These are phyloP conservation scores for Podarcis raffonei DNA, from an alignment of 2,113 vertebrate genomes.

Conservation along the genomic window DNA sequence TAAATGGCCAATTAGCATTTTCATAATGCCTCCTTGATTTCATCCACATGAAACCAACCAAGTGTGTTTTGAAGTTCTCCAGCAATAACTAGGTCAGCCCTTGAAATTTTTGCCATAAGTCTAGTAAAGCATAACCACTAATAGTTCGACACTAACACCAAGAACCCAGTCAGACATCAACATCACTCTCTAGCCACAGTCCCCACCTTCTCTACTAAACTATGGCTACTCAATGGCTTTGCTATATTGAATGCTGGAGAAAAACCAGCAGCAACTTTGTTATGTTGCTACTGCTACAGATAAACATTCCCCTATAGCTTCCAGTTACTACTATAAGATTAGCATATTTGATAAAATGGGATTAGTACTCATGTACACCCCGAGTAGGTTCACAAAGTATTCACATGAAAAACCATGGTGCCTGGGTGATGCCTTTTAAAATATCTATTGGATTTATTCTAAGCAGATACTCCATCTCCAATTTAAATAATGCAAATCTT, in stretches of 20 bases:
- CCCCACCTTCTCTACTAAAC: background rate
- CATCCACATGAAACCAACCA: background rate
- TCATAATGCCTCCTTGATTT: background rate
- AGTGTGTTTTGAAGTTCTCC: background rate
- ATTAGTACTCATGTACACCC: background rate
- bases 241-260: background rate
- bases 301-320: background rate
- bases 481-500: background rate
- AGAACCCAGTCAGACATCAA: background rate
- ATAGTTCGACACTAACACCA: too few relatives aligned
- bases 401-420: background rate
- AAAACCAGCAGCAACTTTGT: background rate
- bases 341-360: background rate
- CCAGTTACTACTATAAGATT: background rate
- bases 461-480: too few relatives aligned
- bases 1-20: constrained; percentile 5
- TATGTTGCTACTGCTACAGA: background rate
- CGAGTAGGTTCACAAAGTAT: background rate
- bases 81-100: background rate
- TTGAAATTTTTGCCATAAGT: background rate
- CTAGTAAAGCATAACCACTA: background rate
- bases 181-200: too few relatives aligned
- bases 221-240: background rate
- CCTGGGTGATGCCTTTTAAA: too few relatives aligned
- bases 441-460: too few relatives aligned